Base-by-base conservation (phyloP, 2,797 vertebrate species). In the Hylomyscus alleni region DNA sequence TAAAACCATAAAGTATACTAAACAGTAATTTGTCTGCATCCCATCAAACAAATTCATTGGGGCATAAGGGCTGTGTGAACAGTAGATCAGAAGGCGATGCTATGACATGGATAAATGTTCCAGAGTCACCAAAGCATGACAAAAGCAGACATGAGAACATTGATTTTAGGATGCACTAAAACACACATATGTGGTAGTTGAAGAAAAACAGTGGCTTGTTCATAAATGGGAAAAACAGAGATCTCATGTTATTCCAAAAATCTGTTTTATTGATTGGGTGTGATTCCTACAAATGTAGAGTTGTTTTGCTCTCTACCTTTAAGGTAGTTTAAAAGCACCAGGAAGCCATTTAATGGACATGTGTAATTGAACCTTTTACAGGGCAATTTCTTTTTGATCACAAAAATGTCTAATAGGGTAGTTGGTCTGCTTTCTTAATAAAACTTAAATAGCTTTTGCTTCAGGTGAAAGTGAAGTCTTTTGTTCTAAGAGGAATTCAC, bases 31-130 rank as follows among this genome's bases (percentile, higher is more conserved):
- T 97, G 98, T 98, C 97, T 98, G 97, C 97, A 98, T 98, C 96
- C 92, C 98, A 98, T 98, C 98, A 98, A 98, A 97, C 97, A 97
- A 97, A 98, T 81, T 93, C 98, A 98, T 29, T 98, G 98, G 98
- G 98, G 98, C 98, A 40, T 98, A 98, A 98, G 97, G 96, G 96
- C 98, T 97, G 80, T 91, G 96, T 98, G 98, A 95, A 97, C 98
- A 98, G 94, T 97, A 97, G 98, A 98, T 98, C 98, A 96, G 98
- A 99, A 99, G 98, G 96, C 98, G 98, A 93, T 94, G 95, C 98
- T 98, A 98, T 99, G 98, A 99, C 98, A 98, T 98, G 98, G 98
- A 98, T 98, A 99, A 98, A 99, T 98, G 98, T 98, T 98, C 97
- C 76, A n/a, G 94, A 98, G 93, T 97, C 97, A 98, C 98, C 96